These are phyloP conservation scores for Myotis pilosus DNA, from an alignment of 2,797 vertebrate species.

Conservation along the genomic window DNA sequence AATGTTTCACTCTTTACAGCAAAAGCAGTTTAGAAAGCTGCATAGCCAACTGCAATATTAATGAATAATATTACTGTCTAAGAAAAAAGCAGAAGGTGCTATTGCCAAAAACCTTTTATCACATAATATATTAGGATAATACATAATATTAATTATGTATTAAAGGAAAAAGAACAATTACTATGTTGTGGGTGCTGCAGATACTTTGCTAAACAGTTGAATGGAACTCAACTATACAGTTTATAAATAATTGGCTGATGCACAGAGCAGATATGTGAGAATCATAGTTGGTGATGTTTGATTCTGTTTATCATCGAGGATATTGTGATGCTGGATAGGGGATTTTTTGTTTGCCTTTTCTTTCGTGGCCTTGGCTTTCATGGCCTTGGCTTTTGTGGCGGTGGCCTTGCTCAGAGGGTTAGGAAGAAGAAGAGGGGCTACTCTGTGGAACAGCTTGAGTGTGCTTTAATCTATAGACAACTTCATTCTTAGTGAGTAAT, in stretches of 20 bases:
- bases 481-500: background rate
- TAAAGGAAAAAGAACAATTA: background rate
- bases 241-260: background rate
- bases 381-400: background rate
- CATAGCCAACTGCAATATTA: background rate
- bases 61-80: background rate
- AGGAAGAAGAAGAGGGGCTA: background rate
- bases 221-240: background rate
- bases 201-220: background rate
- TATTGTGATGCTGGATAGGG: background rate
- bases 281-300: background rate
- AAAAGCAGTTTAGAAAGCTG: background rate
- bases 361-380: background rate
- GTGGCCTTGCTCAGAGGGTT: background rate
- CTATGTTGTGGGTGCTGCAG: background rate
- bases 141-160: background rate
- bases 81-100: conserved; percentile 1
- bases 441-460: background rate
- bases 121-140: background rate
- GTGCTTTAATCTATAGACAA: background rate
- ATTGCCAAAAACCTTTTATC: background rate
- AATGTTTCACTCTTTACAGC: background rate
- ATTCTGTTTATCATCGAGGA: background rate
- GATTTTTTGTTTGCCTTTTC: background rate
- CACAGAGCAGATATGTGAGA: background rate